phyloP scores from a whole-genome alignment of 2,888 invertebrate genomes.

The Mamestra brassicae region DNA sequence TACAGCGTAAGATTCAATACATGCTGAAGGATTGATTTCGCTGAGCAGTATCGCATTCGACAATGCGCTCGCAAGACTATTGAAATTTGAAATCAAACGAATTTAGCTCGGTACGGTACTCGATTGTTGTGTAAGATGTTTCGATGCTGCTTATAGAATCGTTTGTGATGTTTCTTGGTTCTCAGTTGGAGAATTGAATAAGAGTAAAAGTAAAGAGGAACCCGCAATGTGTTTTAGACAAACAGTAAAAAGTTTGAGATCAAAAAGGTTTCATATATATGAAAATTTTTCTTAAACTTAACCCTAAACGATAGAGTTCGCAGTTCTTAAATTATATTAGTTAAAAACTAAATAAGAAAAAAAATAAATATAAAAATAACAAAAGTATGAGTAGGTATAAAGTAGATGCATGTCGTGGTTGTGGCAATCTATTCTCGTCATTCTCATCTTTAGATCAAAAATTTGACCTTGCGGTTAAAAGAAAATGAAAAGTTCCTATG shows the following conservation, averaged over 20 bases:
- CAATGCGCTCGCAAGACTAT: constrained; percentile 36
- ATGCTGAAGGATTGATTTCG: constrained; percentile 55
- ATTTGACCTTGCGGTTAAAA: no score
- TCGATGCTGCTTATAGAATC: background rate
- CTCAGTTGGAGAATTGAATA: background rate
- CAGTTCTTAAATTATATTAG: no score
- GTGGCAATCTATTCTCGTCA: no score
- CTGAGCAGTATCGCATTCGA: constrained; percentile 35
- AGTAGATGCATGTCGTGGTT: no score
- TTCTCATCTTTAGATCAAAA: no score
- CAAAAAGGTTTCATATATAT: background rate
- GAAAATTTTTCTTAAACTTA: no score
- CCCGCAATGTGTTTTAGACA: background rate
- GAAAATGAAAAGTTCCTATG: no score
- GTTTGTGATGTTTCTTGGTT: constrained; percentile 15
- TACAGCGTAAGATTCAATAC: constrained; percentile 56
- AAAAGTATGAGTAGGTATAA: no score
- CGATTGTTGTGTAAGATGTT: constrained; percentile 22
- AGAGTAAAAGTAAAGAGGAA: background rate
- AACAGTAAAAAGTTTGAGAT: background rate
- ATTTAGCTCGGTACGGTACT: constrained; percentile 26
- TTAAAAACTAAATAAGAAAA: no score
- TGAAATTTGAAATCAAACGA: constrained; percentile 48
- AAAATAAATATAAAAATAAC: no score
- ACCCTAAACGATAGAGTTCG: no score